Evolutionary conservation across 2,888 invertebrate genomes (phyloP).

Genomic region (Mimumesa dahlbomi): DNA sequence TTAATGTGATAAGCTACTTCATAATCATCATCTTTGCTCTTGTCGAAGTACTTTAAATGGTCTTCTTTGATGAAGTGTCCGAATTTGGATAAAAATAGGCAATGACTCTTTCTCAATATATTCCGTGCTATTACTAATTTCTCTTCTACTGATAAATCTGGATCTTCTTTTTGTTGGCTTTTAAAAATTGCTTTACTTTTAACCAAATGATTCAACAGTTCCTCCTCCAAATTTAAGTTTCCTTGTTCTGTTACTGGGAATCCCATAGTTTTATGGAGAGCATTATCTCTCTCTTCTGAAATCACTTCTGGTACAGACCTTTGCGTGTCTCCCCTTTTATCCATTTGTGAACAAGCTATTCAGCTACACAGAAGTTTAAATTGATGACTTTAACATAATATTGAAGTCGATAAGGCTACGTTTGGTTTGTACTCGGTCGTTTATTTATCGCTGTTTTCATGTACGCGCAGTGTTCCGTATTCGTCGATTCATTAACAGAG

Average conservation of each 20-base stretch:
- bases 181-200: constrained; percentile 83
- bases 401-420: background rate
- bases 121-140: constrained; percentile 86
- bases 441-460: too few species aligned
- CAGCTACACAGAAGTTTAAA: background rate
- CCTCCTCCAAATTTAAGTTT: constrained; percentile 80
- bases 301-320: constrained; percentile 17
- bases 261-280: background rate
- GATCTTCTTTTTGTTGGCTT: constrained; percentile 90
- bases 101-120: constrained; percentile 85
- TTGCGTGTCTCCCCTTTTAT: constrained; percentile 9
- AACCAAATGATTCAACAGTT: constrained; percentile 84
- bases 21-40: constrained; percentile 79
- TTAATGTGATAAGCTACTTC: constrained; percentile 85
- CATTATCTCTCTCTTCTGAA: constrained; percentile 16
- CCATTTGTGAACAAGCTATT: constrained; percentile 50
- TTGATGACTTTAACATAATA: background rate
- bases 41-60: constrained; percentile 87
- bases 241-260: background rate
- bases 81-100: constrained; percentile 89
- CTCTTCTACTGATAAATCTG: constrained; percentile 86
- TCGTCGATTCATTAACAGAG: too few species aligned
- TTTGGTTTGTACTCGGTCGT: too few species aligned
- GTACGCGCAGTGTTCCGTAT: too few species aligned
- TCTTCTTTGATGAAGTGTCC: constrained; percentile 86